Percentiles rank a stretch among this genome's conserved stretches.
Evolutionary conservation across 2,797 vertebrate species (phyloP).

Genomic region (Aeoliscus strigatus): DNA sequence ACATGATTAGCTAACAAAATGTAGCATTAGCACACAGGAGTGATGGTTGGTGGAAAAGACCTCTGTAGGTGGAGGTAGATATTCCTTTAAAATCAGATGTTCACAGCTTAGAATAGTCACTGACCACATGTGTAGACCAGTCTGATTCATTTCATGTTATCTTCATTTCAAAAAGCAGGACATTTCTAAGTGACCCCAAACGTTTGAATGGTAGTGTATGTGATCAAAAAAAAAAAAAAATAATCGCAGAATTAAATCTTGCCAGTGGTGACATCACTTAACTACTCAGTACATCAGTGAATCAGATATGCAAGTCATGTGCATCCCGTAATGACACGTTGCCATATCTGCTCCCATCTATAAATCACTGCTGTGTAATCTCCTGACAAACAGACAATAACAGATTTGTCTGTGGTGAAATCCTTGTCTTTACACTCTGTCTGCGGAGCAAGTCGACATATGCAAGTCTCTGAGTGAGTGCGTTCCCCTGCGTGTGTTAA

Average conservation of each 20-base stretch:
- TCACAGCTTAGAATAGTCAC: too few species aligned
- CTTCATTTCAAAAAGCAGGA: too few species aligned
- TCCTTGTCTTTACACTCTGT: constrained; percentile 48
- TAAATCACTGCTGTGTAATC: constrained; percentile 58
- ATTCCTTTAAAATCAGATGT: too few species aligned
- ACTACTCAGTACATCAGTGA: constrained; percentile 8
- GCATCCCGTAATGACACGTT: constrained; percentile 41
- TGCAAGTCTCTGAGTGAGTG: constrained; percentile 21
- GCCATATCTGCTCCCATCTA: constrained; percentile 29
- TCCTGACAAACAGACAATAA: constrained; percentile 64
- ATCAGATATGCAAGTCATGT: constrained; percentile 18
- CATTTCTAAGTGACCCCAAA: too few species aligned
- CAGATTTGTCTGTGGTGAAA: constrained; percentile 70
- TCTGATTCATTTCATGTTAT: too few species aligned
- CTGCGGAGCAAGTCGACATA: constrained; percentile 25
- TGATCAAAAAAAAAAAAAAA: too few species aligned
- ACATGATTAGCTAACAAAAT: too few species aligned
- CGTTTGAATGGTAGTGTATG: too few species aligned
- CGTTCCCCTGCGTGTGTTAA: constrained; percentile 24
- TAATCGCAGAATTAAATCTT: constrained; percentile 24
- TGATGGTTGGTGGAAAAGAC: too few species aligned
- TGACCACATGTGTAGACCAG: too few species aligned
- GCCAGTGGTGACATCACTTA: constrained; percentile 21
- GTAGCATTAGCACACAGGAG: too few species aligned
- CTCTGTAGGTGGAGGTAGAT: too few species aligned